phyloP scores from a whole-genome alignment of 2,888 invertebrate genomes.

The Drosophila subsilvestris region DNA sequence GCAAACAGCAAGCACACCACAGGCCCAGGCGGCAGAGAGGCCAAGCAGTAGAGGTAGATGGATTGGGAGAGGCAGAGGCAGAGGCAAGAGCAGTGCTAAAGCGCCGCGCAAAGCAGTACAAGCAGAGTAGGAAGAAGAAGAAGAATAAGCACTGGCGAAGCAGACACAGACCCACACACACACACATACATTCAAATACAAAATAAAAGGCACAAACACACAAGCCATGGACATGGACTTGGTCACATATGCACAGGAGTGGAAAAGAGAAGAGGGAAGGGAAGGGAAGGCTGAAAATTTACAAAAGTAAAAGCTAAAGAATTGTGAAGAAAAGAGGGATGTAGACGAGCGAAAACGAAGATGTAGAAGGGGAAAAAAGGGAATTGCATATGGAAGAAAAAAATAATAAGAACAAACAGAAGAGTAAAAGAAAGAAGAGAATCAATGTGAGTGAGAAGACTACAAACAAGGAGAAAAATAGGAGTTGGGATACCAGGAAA shows the following conservation, averaged over 20 bases:
- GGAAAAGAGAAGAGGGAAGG: background rate
- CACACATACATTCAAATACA: background rate
- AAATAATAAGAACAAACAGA: conserved; percentile 6
- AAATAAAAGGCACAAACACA: conserved; percentile 7
- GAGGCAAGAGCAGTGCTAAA: conserved; percentile 14
- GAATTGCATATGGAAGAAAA: conserved; percentile 12
- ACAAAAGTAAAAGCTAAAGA: conserved; percentile 21
- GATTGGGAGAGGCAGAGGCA: background rate
- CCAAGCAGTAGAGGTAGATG: conserved; percentile 15
- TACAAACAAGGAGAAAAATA: background rate
- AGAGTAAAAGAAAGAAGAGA: background rate
- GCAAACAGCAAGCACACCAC: conserved; percentile 22
- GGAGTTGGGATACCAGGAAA: background rate
- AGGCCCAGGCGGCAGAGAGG: conserved; percentile 20
- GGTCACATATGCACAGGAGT: background rate
- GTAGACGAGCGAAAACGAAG: background rate
- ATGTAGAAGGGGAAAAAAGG: conserved; percentile 6
- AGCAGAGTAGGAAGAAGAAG: conserved; percentile 9
- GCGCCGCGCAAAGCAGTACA: conserved; percentile 8
- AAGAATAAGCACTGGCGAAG: conserved; percentile 25
- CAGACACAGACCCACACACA: background rate
- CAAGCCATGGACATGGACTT: background rate
- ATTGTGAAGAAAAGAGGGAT: background rate
- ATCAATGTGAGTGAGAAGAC: background rate
- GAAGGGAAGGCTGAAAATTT: conserved; percentile 6